phyloP scores from a whole-genome alignment of 2,113 vertebrate genomes.

The Aegotheles bennettii region DNA sequence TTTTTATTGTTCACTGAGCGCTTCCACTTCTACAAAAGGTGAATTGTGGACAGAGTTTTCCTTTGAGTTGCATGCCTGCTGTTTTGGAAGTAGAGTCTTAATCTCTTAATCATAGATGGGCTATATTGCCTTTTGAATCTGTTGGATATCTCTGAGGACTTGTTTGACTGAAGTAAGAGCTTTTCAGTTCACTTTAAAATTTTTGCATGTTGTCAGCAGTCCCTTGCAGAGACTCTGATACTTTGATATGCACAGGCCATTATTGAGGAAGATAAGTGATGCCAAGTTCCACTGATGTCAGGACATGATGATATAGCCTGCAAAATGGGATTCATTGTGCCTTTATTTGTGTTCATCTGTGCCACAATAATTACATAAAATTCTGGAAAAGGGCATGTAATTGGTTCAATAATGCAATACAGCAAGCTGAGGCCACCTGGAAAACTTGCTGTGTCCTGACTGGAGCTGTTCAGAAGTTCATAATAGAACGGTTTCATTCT shows the following conservation, averaged over 20 bases:
- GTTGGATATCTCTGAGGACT: background rate
- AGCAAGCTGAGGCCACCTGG: background rate
- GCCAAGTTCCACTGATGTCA: background rate
- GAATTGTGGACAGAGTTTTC: background rate
- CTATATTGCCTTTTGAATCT: background rate
- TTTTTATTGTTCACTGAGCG: slow-evolving; percentile 93
- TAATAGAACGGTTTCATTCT: background rate
- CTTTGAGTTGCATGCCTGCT: background rate
- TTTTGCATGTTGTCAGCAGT: background rate
- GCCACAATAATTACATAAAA: background rate
- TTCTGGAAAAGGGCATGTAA: background rate
- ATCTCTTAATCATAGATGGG: background rate
- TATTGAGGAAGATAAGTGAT: background rate
- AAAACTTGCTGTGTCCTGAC: background rate
- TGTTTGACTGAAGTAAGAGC: background rate
- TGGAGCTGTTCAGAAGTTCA: background rate
- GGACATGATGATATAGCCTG: background rate
- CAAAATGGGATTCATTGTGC: background rate
- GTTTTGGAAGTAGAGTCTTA: background rate
- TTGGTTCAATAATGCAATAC: background rate
- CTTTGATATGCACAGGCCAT: background rate
- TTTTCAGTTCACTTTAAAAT: background rate
- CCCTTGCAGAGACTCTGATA: background rate
- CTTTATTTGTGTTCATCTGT: background rate
- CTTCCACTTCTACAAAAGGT: slow-evolving; percentile 99